Evolutionary conservation across 2,888 invertebrate genomes (phyloP).

Genomic region (Drosophila kokeensis): DNA sequence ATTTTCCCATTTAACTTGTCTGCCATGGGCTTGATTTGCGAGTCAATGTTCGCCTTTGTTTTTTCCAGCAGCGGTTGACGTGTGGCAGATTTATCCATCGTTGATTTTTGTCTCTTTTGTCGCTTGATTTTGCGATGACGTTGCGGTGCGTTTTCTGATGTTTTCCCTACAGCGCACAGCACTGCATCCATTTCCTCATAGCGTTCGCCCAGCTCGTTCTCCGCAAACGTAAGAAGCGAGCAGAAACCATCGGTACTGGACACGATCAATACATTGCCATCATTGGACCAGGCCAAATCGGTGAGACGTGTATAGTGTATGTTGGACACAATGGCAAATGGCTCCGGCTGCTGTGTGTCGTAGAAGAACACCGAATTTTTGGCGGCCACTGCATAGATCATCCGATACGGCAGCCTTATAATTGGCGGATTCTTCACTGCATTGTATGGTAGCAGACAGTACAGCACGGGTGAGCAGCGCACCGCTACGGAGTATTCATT

Average conservation of each 20-base stretch:
- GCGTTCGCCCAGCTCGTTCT: constrained; percentile 89
- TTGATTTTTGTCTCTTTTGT: constrained; percentile 62
- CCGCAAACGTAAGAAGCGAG: constrained; percentile 91
- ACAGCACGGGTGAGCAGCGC: constrained; percentile 92
- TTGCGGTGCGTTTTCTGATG: constrained; percentile 52
- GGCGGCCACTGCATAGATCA: constrained; percentile 96
- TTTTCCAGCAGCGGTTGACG: constrained; percentile 59
- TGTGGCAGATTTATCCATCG: constrained; percentile 51
- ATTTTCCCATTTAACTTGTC: constrained; percentile 12
- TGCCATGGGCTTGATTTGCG: neutral
- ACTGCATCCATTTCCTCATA: constrained; percentile 82
- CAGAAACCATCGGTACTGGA: constrained; percentile 97
- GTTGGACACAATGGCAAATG: constrained; percentile 92
- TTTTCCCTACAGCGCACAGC: constrained; percentile 72
- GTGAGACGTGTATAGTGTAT: constrained; percentile 96
- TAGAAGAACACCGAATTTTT: constrained; percentile 93
- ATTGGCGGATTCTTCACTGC: constrained; percentile 86
- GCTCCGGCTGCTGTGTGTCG: constrained; percentile 93
- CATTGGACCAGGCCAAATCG: constrained; percentile 94
- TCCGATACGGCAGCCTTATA: constrained; percentile 90
- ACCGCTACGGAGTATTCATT: constrained; percentile 93
- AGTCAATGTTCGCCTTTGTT: constrained; percentile 35
- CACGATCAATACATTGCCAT: constrained; percentile 91
- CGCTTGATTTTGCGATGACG: constrained; percentile 59
- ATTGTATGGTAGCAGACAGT: constrained; percentile 86